Evolutionary conservation across 2,113 vertebrate genomes (phyloP), one percentile per base, ranked within the genome.

Genomic region (Megalops atlanticus): DNA sequence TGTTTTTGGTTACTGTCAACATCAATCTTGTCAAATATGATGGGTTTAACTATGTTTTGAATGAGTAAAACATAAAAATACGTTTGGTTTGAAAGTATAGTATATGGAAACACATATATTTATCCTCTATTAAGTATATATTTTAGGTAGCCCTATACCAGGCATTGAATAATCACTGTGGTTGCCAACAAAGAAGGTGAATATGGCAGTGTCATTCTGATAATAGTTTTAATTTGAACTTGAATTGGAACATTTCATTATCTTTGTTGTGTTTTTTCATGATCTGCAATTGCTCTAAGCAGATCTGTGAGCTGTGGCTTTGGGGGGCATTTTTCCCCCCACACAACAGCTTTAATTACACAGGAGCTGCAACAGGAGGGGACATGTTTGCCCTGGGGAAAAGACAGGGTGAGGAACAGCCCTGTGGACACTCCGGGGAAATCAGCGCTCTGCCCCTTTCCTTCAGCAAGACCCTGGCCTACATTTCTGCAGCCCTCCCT

Each of bases 301-400:
- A 64, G 58, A 31, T 8, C 58, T 31, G n/a, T n/a, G n/a, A n/a
- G n/a, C n/a, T 6, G 4, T 31, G n/a, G 58, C 24, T 64, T 64
- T 64, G n/a, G 27, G 58, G 58, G 90, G 89, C 89, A 87, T 84
- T 89, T 88, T 90, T 88, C 88, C 88, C 89, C 86, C 87, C 39
- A 31, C 87, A 87, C 85, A 87, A 87, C 84, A 88, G 89, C 85
- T 91, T 92, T 91, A 90, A 92, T 90, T 90, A 90, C 88, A 86
- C 87, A 89, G 43, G 43, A 90, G 90, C 88, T 87, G 78, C 89
- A 91, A 87, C 89, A 89, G 82, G 85, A 87, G 89, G n/a, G n/a
- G n/a, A 86, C 85, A 86, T 85, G 86, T 89, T 88, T 83, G 88
- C 90, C 90, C 90, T 41, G 86, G 87, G 87, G 16, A 76, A 47